Percentiles rank a stretch among this genome's conserved stretches.
Evolutionary conservation across 2,888 invertebrate species (phyloP).

Genomic region (Erannis defoliaria): DNA sequence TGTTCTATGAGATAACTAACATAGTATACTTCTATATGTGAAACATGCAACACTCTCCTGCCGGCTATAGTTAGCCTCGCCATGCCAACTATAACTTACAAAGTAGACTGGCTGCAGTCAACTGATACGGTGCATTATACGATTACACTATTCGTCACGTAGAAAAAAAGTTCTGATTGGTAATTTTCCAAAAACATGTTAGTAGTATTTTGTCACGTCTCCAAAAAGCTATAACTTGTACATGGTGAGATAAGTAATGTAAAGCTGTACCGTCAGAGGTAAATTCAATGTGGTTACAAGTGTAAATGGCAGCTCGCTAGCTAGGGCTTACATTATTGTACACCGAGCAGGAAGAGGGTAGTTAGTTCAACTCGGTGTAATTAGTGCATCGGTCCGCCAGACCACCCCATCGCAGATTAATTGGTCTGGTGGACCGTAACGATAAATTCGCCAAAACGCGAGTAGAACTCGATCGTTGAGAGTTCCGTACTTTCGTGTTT

Average conservation of each 20-base stretch:
- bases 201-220: no score
- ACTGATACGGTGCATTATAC: slow-evolving; percentile 89
- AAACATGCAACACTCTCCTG: slow-evolving; percentile 57
- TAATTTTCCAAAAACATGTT: no score
- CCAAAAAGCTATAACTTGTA: no score
- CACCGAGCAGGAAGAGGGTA: slow-evolving; percentile 27
- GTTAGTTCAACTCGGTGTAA: slow-evolving; percentile 19
- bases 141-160: no score
- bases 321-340: background rate
- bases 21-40: background rate
- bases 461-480: background rate
- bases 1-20: background rate
- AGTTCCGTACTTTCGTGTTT: background rate
- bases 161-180: no score
- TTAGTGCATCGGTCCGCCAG: slow-evolving; percentile 19
- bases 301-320: background rate
- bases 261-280: no score
- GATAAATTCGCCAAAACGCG: background rate
- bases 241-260: no score
- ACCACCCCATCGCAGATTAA: slow-evolving; percentile 24
- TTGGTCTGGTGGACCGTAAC: slow-evolving; percentile 9
- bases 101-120: slow-evolving; percentile 83
- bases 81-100: slow-evolving; percentile 91
- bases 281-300: no score
- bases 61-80: slow-evolving; percentile 88